phyloP scores from a whole-genome alignment of 2,797 vertebrate genomes.

The Nyctalus aviator region DNA sequence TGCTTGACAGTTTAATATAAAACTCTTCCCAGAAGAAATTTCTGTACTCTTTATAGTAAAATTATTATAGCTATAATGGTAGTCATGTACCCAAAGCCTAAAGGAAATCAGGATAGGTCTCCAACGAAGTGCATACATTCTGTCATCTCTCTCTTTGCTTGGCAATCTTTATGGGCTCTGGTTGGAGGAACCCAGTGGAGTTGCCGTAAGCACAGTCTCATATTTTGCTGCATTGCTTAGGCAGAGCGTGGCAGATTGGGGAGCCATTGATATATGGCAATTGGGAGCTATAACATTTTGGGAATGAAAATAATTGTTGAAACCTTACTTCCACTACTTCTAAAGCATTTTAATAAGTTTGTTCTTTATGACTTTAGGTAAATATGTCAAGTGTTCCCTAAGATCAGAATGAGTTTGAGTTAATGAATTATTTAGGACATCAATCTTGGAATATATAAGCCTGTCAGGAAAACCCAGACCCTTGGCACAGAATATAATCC shows the following conservation, averaged over 20 bases:
- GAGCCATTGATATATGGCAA: not conserved
- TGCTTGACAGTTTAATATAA: conserved; percentile 46
- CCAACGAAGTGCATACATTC: not conserved
- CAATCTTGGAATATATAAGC: conserved; percentile 22
- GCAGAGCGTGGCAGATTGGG: not conserved
- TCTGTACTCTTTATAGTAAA: conserved; percentile 28
- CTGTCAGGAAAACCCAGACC: conserved; percentile 34
- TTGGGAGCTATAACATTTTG: conserved; percentile 53
- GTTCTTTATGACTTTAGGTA: conserved; percentile 60
- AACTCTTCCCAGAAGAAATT: conserved; percentile 56
- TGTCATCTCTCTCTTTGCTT: conserved; percentile 42
- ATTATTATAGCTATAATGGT: conserved; percentile 45
- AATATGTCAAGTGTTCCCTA: conserved; percentile 60
- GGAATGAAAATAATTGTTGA: conserved; percentile 66
- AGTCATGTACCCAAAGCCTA: conserved; percentile 15
- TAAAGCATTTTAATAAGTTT: conserved; percentile 68
- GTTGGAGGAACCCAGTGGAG: not conserved
- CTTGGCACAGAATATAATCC: not conserved
- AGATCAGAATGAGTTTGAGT: conserved; percentile 53
- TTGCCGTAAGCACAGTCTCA: not conserved
- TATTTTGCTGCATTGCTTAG: not conserved
- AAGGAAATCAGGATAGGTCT: conserved; percentile 43
- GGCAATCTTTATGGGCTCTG: not conserved
- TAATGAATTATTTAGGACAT: conserved; percentile 53
- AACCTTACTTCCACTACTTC: conserved; percentile 41